A percentile compares a stretch with the other conserved stretches of the same genome.
Conservation (phyloP, 2,888 invertebrate species). For the Dendrolimus pini region DNA sequence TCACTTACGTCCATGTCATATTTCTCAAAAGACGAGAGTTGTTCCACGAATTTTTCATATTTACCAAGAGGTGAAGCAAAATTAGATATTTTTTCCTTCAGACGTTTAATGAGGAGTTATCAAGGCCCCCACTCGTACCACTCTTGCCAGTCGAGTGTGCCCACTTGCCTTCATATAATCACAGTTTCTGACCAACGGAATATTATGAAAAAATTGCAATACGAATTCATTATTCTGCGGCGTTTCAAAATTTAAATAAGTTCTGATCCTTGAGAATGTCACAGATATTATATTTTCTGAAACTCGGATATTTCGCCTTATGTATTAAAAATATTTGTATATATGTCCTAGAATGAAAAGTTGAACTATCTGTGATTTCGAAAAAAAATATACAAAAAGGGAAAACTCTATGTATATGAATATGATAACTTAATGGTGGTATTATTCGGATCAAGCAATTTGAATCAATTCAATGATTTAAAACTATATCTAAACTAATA, state of each 20-base stretch:
- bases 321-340: too few species aligned
- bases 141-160: not conserved
- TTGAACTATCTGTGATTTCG: too few species aligned
- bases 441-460: too few species aligned
- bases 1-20: conserved; percentile 8
- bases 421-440: too few species aligned
- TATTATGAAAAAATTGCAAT: not conserved
- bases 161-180: not conserved
- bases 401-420: too few species aligned
- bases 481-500: too few species aligned
- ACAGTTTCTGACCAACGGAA: not conserved
- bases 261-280: not conserved
- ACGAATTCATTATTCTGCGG: not conserved
- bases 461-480: too few species aligned
- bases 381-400: too few species aligned
- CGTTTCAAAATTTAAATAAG: not conserved
- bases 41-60: conserved; percentile 55
- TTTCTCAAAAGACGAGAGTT: conserved; percentile 31
- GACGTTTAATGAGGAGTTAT: conserved; percentile 52
- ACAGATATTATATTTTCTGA: too few species aligned
- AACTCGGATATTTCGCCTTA: too few species aligned
- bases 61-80: conserved; percentile 42
- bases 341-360: too few species aligned
- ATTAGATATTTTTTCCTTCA: conserved; percentile 51
- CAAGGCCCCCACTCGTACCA: conserved; percentile 25